phyloP scores from a whole-genome alignment of 2,888 invertebrate genomes.

The Mycalesis mineus region DNA sequence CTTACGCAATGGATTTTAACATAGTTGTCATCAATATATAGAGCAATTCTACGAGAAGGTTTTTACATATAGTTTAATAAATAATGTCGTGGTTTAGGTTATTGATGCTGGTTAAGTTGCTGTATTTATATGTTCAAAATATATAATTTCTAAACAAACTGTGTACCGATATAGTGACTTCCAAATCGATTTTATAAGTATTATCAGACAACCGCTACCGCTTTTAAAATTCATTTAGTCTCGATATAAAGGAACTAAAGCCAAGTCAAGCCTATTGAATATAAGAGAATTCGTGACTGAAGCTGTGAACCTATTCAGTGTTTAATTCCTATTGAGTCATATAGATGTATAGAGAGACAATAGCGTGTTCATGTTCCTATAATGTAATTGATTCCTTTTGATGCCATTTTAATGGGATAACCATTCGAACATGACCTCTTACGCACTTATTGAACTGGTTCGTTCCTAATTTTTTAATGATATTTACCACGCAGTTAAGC shows the following conservation, averaged over 20 bases:
- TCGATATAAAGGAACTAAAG: conserved; percentile 22
- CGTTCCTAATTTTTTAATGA: too few species aligned
- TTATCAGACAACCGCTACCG: conserved; percentile 18
- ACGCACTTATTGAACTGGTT: neutral
- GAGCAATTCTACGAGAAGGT: too few species aligned
- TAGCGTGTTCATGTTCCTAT: conserved; percentile 50
- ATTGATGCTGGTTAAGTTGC: too few species aligned
- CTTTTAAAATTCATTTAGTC: conserved; percentile 22
- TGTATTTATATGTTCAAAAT: too few species aligned
- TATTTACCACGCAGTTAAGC: too few species aligned
- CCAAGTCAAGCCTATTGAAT: conserved; percentile 24
- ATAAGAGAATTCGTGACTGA: conserved; percentile 32
- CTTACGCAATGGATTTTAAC: too few species aligned
- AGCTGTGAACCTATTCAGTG: conserved; percentile 29
- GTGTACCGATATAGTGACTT: too few species aligned
- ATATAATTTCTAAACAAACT: too few species aligned
- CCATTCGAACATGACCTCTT: conserved; percentile 42
- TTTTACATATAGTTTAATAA: too few species aligned
- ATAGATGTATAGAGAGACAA: conserved; percentile 36
- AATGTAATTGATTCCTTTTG: conserved; percentile 50
- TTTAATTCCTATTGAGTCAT: conserved; percentile 40
- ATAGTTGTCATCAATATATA: too few species aligned
- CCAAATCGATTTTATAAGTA: neutral
- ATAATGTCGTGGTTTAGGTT: too few species aligned
- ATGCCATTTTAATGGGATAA: conserved; percentile 42